A percentile compares a stretch with the other conserved stretches of the same genome.
Evolutionary conservation across 2,888 invertebrate genomes (phyloP).

Genomic region (Orthonychiurus folsomi): DNA sequence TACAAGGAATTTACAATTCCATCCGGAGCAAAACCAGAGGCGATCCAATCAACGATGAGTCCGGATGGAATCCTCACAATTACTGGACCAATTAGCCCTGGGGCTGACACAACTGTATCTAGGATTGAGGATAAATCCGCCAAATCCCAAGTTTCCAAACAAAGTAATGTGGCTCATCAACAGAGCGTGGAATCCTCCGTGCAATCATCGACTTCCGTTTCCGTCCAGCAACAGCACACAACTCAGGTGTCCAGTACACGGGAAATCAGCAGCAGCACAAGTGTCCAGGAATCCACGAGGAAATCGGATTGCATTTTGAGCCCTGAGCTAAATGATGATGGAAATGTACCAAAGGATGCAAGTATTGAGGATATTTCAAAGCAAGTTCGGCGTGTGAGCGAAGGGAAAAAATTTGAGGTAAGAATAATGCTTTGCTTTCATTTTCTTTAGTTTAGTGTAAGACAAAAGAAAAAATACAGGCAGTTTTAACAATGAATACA

Average conservation of each 20-base stretch:
- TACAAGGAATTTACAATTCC: constrained; percentile 4
- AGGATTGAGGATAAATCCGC: neutral
- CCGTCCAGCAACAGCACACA: neutral
- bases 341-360: neutral
- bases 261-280: neutral
- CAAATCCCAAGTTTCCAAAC: neutral
- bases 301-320: neutral
- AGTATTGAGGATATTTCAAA: constrained; percentile 5
- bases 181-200: neutral
- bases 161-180: neutral
- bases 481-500: too few species aligned
- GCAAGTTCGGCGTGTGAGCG: neutral
- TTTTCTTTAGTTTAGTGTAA: neutral
- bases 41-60: constrained; percentile 4
- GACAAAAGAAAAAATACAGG: too few species aligned
- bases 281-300: neutral
- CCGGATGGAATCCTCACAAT: constrained; percentile 7
- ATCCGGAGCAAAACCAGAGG: neutral
- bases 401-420: constrained; percentile 3
- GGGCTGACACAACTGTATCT: neutral
- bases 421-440: too few species aligned
- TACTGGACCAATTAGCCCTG: neutral
- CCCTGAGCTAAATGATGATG: neutral
- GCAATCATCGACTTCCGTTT: neutral
- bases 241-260: neutral